Evolutionary conservation across 2,888 invertebrate genomes (phyloP), one percentile per base, ranked within the genome.

Genomic region (Pecten maximus): DNA sequence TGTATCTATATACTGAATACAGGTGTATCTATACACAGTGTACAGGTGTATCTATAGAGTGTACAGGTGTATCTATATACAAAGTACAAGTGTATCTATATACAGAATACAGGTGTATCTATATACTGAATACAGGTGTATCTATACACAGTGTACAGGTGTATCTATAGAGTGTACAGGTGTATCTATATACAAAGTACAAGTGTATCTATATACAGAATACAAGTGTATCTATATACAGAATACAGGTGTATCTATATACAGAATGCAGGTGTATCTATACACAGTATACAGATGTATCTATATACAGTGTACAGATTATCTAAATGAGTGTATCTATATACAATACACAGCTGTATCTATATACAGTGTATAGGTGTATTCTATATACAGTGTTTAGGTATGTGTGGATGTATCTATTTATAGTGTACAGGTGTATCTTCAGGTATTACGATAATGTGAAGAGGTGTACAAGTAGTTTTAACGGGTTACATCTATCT

Each of bases 401-500:
- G 12, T 44, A 44, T 44, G 44, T 44, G 12, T 12, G 12, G 44
- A 12, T 44, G 44, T 74, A 74, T 28, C 35, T 23, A 35, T 28
- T 8, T 74, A 28, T 60, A 60, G 60, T n/a, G n/a, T 60, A 60
- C 28, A 60, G 16, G 60, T 60, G 74, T 74, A 35, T 44, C 44
- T 12, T 44, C 12, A 12, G 8, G 12, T 44, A 44, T 12, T 44
- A 44, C 44, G 12, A 44, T 44, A 10, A 44, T 44, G 12, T 44
- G 8, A 10, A 44, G 6, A 44, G 10, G 23, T 74, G 28, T 74
- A 74, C 74, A 74, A 35, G 74, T 74, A 35, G 54, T 54, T 54
- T n/a, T 74, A 74, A 74, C 74, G 35, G 74, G 74, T 74, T 35
- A 74, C 74, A 74, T 74, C 74, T 74, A 74, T 35, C 35, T 28